These are phyloP conservation scores for Parambassis ranga DNA, from an alignment of 2,797 vertebrate species.

Conservation along the genomic window DNA sequence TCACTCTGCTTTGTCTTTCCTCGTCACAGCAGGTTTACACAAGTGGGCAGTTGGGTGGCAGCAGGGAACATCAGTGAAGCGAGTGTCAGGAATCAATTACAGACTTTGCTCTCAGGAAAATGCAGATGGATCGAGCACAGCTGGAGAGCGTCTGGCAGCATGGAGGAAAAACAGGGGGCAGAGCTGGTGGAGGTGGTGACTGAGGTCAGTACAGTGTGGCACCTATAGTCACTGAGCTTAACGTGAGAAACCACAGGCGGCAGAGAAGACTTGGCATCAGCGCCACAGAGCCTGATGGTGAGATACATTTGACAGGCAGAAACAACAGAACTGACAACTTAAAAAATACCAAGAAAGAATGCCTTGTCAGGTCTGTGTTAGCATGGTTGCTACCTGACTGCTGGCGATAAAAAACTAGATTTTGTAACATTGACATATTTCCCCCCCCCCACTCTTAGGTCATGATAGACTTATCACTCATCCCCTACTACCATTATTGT, in stretches of 20 bases:
- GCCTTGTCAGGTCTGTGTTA: no score
- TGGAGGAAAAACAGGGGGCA: constrained; percentile 22
- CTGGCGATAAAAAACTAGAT: no score
- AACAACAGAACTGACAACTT: no score
- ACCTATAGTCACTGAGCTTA: constrained; percentile 21
- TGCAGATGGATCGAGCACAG: constrained; percentile 57
- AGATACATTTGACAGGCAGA: no score
- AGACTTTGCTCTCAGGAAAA: constrained; percentile 48
- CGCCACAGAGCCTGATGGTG: not conserved
- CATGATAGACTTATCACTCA: no score
- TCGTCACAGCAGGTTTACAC: constrained; percentile 28
- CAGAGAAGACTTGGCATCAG: not conserved
- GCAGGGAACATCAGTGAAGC: constrained; percentile 33
- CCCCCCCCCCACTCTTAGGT: no score
- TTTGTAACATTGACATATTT: no score
- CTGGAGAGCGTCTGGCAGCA: constrained; percentile 54
- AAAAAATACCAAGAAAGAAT: no score
- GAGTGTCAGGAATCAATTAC: constrained; percentile 64
- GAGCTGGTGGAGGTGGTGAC: constrained; percentile 47
- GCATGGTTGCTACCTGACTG: no score
- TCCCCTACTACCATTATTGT: no score
- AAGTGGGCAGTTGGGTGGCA: constrained; percentile 35
- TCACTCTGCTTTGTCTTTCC: not conserved
- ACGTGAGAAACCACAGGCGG: constrained; percentile 19
- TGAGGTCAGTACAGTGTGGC: constrained; percentile 40